Evolutionary conservation across 2,888 invertebrate species (phyloP), one percentile per base, ranked within the genome.

Genomic region (Molanna angustata): DNA sequence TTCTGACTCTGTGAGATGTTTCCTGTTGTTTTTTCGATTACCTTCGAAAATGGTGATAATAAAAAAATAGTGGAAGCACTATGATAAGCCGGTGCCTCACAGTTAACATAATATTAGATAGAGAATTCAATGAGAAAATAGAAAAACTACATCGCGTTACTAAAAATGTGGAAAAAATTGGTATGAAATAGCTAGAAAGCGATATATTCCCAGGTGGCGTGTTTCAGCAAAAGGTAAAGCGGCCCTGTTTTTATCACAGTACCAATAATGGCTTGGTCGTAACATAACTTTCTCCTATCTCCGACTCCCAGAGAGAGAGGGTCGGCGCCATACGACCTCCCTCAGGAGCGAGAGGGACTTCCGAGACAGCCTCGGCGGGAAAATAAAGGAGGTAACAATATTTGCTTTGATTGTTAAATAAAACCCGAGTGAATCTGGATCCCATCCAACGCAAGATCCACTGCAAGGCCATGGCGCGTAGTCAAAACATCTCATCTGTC

Each of bases 341-440:
- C 47, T 17, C 22, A 39, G 27, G 54, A 37, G 47, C 32, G 45
- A 49, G 27, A 20, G 47, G 39, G 55, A 46, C 45, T 44, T 27
- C 37, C 49, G 51, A 44, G 16, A 37, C 35, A 42, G 32, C 39
- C 52, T 31, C 52, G 13, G 37, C 33, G 49, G 56, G 52, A 40
- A 51, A 56, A 56, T 52, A 57, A 50, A 50, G 50, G 50, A 52
- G 55, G 52, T 56, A 58, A 55, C 53, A 55, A 58, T 58, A 58
- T 58, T 58, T 55, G 57, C 55, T 50, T 41, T 52, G 58, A 58
- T 58, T 58, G 58, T 55, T 58, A 56, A 58, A 58, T 58, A 58
- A 58, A 58, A 55, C 52, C 55, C 50, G 52, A 46, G 52, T 42
- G 46, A 54, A 54, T 39, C 42, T 41, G 42, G 31, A 33, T 32